A percentile compares a stretch with the other conserved stretches of the same genome.
These are phyloP conservation scores for Drosophila differens DNA, from an alignment of 2,888 invertebrate species.

Conservation along the genomic window DNA sequence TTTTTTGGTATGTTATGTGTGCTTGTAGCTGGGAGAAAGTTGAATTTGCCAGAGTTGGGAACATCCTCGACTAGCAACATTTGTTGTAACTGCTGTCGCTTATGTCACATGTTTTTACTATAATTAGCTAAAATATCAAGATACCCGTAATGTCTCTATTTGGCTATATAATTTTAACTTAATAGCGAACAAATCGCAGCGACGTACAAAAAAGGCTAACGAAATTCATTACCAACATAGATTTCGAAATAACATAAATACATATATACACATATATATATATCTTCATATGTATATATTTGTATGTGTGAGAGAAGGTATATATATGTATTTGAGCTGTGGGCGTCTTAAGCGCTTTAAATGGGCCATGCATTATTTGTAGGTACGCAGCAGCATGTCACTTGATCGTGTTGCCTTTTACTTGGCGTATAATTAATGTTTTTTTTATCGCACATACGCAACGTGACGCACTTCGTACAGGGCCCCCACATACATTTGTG, in stretches of 20 bases:
- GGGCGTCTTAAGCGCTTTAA: slow-evolving; percentile 49
- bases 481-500: slow-evolving; percentile 32
- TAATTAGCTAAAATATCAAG: slow-evolving; percentile 29
- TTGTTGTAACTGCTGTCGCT: slow-evolving; percentile 34
- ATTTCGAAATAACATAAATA: slow-evolving; percentile 17
- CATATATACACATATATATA: not conserved
- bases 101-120: slow-evolving; percentile 59
- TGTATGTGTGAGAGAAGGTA: not conserved
- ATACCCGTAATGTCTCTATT: slow-evolving; percentile 19
- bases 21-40: slow-evolving; percentile 52
- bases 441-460: slow-evolving; percentile 65
- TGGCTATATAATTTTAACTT: slow-evolving; percentile 38
- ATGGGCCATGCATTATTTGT: slow-evolving; percentile 53
- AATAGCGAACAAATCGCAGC: slow-evolving; percentile 42
- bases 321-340: slow-evolving; percentile 22
- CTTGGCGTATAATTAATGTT: slow-evolving; percentile 67
- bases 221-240: slow-evolving; percentile 28
- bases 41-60: slow-evolving; percentile 43
- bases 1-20: not conserved
- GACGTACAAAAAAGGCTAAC: slow-evolving; percentile 18
- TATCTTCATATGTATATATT: not conserved
- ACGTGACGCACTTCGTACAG: slow-evolving; percentile 56
- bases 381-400: slow-evolving; percentile 51
- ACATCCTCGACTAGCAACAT: slow-evolving; percentile 12
- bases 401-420: slow-evolving; percentile 65